Evolutionary conservation across 2,888 invertebrate genomes (phyloP).

Genomic region (Isoperla grammatica): DNA sequence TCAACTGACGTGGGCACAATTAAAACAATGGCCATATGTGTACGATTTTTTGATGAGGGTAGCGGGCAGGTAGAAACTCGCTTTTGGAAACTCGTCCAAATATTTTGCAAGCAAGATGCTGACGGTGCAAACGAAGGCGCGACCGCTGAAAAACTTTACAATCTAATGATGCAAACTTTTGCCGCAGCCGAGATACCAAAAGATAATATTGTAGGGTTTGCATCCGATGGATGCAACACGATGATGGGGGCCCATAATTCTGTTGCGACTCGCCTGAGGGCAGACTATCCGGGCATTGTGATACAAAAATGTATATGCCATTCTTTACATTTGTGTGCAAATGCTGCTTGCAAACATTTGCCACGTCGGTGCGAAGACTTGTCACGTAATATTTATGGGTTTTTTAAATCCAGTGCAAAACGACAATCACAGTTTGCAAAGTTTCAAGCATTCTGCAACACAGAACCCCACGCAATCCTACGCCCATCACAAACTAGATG

Average conservation of each 20-base stretch:
- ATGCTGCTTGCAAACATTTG: slow-evolving; percentile 36
- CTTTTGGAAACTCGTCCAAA: slow-evolving; percentile 15
- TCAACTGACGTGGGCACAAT: slow-evolving; percentile 35
- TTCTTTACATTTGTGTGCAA: slow-evolving; percentile 37
- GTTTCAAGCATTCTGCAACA: slow-evolving; percentile 33
- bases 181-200: slow-evolving; percentile 31
- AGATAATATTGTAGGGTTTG: slow-evolving; percentile 39
- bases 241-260: slow-evolving; percentile 37
- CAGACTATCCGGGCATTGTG: slow-evolving; percentile 30
- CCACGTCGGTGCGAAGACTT: slow-evolving; percentile 36
- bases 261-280: slow-evolving; percentile 33
- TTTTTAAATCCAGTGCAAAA: slow-evolving; percentile 33
- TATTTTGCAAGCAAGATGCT: slow-evolving; percentile 11
- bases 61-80: slow-evolving; percentile 20
- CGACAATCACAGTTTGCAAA: slow-evolving; percentile 28
- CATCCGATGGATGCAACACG: slow-evolving; percentile 35
- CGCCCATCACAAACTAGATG: slow-evolving; percentile 37
- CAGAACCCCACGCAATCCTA: slow-evolving; percentile 33
- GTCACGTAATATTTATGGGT: slow-evolving; percentile 35
- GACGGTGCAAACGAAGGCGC: slow-evolving; percentile 7
- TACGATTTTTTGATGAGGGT: slow-evolving; percentile 33
- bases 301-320: slow-evolving; percentile 38
- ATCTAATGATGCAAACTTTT: slow-evolving; percentile 9
- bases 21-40: slow-evolving; percentile 34
- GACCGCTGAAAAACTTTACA: slow-evolving; percentile 9